Conservation (phyloP, 2,797 vertebrate species). For the Enteromius thamalakanensis region DNA sequence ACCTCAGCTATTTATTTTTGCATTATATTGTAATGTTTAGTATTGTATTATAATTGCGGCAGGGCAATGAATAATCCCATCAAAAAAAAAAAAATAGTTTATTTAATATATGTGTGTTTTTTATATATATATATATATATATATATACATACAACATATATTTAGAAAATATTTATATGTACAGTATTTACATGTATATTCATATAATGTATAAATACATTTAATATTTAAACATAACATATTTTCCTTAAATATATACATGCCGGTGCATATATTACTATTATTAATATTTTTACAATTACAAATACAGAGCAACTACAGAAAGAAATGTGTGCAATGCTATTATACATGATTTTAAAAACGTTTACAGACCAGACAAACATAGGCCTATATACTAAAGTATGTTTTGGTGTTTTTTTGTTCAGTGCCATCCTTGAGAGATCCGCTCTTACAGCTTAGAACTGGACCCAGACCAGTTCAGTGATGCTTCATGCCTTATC, state of each 20-base stretch:
- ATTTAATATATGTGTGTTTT: no score
- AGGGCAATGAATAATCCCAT: no score
- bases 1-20: not conserved
- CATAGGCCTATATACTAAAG: not conserved
- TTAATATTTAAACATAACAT: no score
- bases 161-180: no score
- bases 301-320: not conserved
- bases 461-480: not conserved
- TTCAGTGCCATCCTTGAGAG: not conserved
- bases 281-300: not conserved
- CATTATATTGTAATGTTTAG: not conserved
- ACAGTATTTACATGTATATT: no score
- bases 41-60: no score
- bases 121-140: no score
- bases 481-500: not conserved
- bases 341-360: not conserved
- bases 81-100: no score
- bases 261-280: no score
- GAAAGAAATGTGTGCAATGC: not conserved
- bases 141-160: no score
- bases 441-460: not conserved
- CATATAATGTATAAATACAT: no score
- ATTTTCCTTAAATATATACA: no score
- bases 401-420: not conserved
- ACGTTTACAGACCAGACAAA: not conserved